Base-by-base conservation (phyloP, 1,140 invertebrate genomes). In the Danaus plexippus region DNA sequence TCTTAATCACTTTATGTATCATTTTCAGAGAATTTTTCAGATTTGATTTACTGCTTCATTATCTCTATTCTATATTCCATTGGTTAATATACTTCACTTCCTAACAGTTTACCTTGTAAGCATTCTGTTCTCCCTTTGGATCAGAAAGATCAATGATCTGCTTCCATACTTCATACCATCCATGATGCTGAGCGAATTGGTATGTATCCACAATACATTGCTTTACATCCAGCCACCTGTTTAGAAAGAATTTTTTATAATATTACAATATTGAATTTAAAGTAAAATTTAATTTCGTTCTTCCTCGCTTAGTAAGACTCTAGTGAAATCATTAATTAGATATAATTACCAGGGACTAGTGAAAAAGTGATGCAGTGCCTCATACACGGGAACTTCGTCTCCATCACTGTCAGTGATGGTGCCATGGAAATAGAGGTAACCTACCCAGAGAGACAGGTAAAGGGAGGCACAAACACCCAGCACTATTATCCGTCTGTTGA, bases 391-490 rank as follows among this genome's bases (percentile, higher is more conserved):
- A 1, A 97, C 92, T 74, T 95, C 92, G 66, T 97, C 95, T 6
- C 96, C 96, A 60, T 97, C 92, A 52, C 92, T 92, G 70, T 96
- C 95, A 1, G 92, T 94, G 11, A 98, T 89, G 45, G 91, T 93
- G 10, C 95, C 95, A 77, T 98, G 97, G 80, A 97, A 98, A 80
- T 96, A 97, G 11, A 98, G 85, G 61, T 92, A 95, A 22, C 93
- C 93, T 15, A 86, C 78, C 92, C 93, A 95, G 1, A 97, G 69
- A 0, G 90, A 89, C 0, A 92, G 66, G 71, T 96, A 98, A 0
- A 98, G 61, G 5, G 90, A 61, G 0, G 89, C 87, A 63, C 91
- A 93, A 0, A 91, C 40, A 0, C 79, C 66, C 4, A 97, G 73
- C 8, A 90, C 77, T 0, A 80, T 54, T 0, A 90, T 66, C 58